Percentiles rank a stretch among this genome's conserved stretches.
Conservation (phyloP, 2,797 vertebrate species). For the Galaxias olidus region DNA sequence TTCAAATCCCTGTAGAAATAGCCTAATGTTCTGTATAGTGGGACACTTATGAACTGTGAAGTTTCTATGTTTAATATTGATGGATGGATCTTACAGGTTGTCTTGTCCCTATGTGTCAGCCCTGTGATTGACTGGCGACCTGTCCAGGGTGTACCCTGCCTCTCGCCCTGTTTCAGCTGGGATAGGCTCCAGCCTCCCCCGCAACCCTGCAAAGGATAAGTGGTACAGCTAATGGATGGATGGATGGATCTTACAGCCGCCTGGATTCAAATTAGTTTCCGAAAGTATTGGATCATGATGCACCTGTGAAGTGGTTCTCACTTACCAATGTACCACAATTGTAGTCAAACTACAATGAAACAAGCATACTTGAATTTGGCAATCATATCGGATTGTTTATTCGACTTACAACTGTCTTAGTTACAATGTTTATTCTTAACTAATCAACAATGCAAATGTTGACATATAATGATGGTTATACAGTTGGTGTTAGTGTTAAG, state of each 20-base stretch:
- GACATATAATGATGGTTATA: slow-evolving; percentile 59
- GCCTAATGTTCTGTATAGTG: slow-evolving; percentile 32
- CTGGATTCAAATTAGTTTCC: background rate
- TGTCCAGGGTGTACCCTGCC: too few relatives aligned
- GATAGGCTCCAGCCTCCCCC: too few relatives aligned
- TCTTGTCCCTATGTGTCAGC: too few relatives aligned
- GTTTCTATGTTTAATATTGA: slow-evolving; percentile 59
- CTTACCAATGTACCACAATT: slow-evolving; percentile 57
- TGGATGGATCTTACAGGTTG: slow-evolving; percentile 2
- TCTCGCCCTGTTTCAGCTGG: too few relatives aligned
- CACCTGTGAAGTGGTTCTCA: slow-evolving; percentile 57
- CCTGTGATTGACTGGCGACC: too few relatives aligned
- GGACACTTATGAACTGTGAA: slow-evolving; percentile 55
- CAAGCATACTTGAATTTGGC: slow-evolving; percentile 62
- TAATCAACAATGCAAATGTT: slow-evolving; percentile 60
- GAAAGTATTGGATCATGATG: slow-evolving; percentile 26
- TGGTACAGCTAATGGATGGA: too few relatives aligned
- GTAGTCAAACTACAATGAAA: slow-evolving; percentile 61
- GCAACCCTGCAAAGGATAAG: too few relatives aligned
- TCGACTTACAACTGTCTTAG: slow-evolving; percentile 52
- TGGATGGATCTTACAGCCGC: slow-evolving; percentile 3
- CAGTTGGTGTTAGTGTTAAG: slow-evolving; percentile 57
- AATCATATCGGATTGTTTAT: slow-evolving; percentile 37
- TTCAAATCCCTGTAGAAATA: slow-evolving; percentile 15
- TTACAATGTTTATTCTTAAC: slow-evolving; percentile 62